Evolutionary conservation across 2,113 vertebrate species (phyloP).

Genomic region (Tyto alba): DNA sequence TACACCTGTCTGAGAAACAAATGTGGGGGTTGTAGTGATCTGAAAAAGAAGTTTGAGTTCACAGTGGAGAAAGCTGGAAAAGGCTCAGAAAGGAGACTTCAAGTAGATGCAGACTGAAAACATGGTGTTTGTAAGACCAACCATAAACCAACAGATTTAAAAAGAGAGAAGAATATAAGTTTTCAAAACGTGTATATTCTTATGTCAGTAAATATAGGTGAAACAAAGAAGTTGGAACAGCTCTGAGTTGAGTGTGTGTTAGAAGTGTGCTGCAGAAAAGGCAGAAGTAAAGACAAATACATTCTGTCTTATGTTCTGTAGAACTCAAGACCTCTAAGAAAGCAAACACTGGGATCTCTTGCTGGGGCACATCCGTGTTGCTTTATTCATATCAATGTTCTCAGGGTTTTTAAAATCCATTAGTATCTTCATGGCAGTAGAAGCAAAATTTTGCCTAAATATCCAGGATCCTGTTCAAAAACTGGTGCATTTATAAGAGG

Average conservation of each 20-base stretch:
- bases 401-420: neutral
- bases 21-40: neutral
- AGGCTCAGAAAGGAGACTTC: neutral
- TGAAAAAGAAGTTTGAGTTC: neutral
- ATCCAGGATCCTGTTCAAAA: neutral
- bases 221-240: neutral
- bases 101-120: neutral
- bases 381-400: rapidly evolving
- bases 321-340: neutral
- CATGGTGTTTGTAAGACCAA: neutral
- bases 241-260: neutral
- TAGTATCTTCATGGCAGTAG: neutral
- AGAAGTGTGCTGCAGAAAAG: neutral
- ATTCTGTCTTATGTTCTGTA: neutral
- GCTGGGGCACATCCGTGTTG: neutral
- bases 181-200: neutral
- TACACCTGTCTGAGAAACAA: neutral
- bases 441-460: neutral
- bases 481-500: neutral
- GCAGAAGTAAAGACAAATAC: neutral
- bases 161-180: neutral
- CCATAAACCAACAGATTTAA: neutral
- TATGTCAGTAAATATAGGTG: neutral
- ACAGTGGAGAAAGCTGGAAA: neutral
- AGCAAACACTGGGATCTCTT: neutral